Evolutionary conservation across 2,113 vertebrate genomes (phyloP), one percentile per base, ranked within the genome.

Genomic region (Antigone vipio): DNA sequence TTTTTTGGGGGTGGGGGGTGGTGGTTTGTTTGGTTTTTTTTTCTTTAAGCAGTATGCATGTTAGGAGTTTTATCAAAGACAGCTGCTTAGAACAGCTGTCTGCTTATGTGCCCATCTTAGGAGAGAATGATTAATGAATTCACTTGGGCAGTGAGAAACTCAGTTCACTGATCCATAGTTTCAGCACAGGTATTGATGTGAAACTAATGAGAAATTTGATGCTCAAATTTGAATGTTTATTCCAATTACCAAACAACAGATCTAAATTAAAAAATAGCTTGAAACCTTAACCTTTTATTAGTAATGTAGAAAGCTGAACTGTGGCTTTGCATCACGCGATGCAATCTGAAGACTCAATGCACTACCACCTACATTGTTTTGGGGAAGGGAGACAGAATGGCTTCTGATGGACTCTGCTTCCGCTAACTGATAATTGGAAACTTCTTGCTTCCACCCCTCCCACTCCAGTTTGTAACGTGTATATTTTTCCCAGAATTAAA

Each of bases 151-250:
- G 98, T 72, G 26, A 98, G 97, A 97, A 98, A 98, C 96, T 97
- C 97, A 95, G 98, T 96, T 98, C 98, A 98, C 96, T 98, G 98
- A 98, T 98, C 98, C 98, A 97, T 98, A 97, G 95, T 97, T 97
- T 98, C 96, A 96, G 98, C 96, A 96, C 98, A 98, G 98, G 98
- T 98, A 98, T 98, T 98, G 98, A 98, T 98, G 98, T 98, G 98
- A 98, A 98, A 98, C 98, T 98, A 98, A 98, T 98, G 98, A 98
- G 98, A 98, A 98, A 98, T 98, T 97, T 98, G 98, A 98, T 98
- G 98, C 98, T 98, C 96, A 98, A 97, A 98, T 98, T 98, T 98
- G 97, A 98, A 98, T 98, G 98, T 98, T 98, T 98, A 98, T 98
- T 98, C 98, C 98, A 98, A 98, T 98, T 98, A 98, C 98, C 97